A percentile compares a stretch with the other conserved stretches of the same genome.
Conservation (phyloP, 2,888 invertebrate genomes). For the Kryphioiulus occultus region DNA sequence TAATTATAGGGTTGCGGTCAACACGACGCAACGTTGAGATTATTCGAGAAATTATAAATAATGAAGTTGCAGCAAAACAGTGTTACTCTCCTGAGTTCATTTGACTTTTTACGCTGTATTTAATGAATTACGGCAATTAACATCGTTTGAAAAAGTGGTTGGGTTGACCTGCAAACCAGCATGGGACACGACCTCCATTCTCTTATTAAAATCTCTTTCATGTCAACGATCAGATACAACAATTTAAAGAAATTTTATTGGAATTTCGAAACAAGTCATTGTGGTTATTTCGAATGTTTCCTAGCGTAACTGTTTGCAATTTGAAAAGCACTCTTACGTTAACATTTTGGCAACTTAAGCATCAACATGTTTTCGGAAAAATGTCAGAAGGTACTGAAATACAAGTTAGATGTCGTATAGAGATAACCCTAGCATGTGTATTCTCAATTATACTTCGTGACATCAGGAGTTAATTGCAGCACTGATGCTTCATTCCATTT, state of each 20-base stretch:
- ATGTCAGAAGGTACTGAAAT: too few species aligned
- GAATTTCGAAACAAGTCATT: too few species aligned
- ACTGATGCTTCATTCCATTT: neutral
- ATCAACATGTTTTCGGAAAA: too few species aligned
- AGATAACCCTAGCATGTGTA: too few species aligned
- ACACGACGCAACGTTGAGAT: neutral
- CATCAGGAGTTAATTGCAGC: neutral
- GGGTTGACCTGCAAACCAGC: neutral
- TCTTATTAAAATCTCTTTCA: neutral
- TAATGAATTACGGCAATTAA: constrained; percentile 22
- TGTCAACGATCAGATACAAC: neutral
- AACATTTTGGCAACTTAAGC: too few species aligned
- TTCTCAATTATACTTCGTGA: too few species aligned
- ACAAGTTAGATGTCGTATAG: too few species aligned
- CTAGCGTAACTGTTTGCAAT: too few species aligned
- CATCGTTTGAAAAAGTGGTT: neutral
- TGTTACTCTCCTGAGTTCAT: neutral
- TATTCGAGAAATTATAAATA: neutral
- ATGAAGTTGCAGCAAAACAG: neutral
- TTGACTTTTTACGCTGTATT: neutral
- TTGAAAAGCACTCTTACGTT: too few species aligned
- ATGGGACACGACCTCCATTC: neutral
- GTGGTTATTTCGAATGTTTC: too few species aligned
- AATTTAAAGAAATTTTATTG: too few species aligned
- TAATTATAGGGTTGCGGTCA: neutral